Percentiles rank a stretch among this genome's conserved stretches.
Conservation (phyloP, 2,888 invertebrate species). For the Chrysomela aeneicollis region DNA sequence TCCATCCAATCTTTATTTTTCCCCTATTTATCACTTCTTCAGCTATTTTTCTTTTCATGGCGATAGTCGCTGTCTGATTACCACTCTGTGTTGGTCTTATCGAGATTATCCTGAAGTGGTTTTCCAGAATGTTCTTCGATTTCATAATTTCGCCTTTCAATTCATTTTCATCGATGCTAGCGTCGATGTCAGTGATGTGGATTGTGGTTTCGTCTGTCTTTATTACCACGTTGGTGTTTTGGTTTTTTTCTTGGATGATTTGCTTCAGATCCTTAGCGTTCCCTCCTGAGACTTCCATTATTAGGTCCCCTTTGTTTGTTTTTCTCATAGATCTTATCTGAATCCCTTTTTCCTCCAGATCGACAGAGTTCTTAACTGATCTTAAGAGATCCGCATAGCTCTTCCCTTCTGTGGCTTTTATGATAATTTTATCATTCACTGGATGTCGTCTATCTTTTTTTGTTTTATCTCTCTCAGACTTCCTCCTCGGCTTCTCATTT, state of each 20-base stretch:
- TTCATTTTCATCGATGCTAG: constrained; percentile 10
- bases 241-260: constrained; percentile 8
- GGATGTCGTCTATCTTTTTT: no score
- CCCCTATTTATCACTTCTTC: neutral
- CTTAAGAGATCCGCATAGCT: constrained; percentile 12
- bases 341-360: no score
- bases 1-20: neutral
- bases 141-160: constrained; percentile 3
- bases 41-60: constrained; percentile 2
- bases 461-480: neutral
- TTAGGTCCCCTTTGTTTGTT: constrained; percentile 15
- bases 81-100: constrained; percentile 12
- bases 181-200: constrained; percentile 20
- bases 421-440: constrained; percentile 12
- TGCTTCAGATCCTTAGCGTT: constrained; percentile 14
- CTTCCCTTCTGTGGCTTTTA: constrained; percentile 9
- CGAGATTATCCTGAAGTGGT: constrained; percentile 13
- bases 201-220: constrained; percentile 6
- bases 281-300: constrained; percentile 17
- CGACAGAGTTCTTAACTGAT: constrained; percentile 12
- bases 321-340: constrained; percentile 16
- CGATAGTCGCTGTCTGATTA: constrained; percentile 6
- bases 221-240: neutral
- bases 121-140: neutral
- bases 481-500: neutral